These are phyloP conservation scores for Greenwoodochromis staneri DNA, from an alignment of 2,113 vertebrate genomes.

Conservation along the genomic window DNA sequence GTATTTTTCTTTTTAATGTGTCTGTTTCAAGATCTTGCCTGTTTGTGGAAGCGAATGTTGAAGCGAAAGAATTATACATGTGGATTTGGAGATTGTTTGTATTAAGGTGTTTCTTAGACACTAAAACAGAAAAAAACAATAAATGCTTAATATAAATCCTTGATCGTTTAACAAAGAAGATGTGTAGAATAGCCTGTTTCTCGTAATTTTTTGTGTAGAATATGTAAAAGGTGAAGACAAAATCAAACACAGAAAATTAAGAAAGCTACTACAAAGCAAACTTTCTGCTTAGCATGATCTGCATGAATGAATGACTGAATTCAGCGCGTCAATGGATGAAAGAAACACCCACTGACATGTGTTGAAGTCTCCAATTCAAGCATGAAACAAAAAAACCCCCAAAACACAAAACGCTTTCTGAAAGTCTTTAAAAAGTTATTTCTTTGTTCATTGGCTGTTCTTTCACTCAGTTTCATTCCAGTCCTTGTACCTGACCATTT, in stretches of 20 bases:
- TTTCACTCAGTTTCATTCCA: background rate
- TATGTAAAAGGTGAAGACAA: background rate
- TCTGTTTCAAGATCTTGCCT: background rate
- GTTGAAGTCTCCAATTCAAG: background rate
- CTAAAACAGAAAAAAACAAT: background rate
- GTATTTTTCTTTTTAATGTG: background rate
- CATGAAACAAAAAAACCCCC: fast-evolving
- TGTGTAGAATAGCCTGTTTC: background rate
- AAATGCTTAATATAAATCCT: background rate
- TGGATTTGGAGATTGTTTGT: background rate
- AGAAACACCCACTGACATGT: background rate
- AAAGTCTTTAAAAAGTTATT: background rate
- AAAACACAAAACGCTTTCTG: background rate
- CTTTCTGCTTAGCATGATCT: background rate
- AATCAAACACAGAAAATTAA: background rate
- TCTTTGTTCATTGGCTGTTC: background rate
- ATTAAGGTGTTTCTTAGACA: background rate
- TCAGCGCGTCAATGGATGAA: fast-evolving
- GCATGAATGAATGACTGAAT: background rate
- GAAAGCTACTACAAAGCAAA: background rate
- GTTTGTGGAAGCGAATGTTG: background rate
- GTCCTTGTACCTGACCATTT: background rate
- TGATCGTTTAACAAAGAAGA: background rate
- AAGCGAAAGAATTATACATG: background rate
- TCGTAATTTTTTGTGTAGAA: fast-evolving